These are phyloP conservation scores for Pantherophis guttatus DNA, from an alignment of 2,113 vertebrate genomes.

Conservation along the genomic window DNA sequence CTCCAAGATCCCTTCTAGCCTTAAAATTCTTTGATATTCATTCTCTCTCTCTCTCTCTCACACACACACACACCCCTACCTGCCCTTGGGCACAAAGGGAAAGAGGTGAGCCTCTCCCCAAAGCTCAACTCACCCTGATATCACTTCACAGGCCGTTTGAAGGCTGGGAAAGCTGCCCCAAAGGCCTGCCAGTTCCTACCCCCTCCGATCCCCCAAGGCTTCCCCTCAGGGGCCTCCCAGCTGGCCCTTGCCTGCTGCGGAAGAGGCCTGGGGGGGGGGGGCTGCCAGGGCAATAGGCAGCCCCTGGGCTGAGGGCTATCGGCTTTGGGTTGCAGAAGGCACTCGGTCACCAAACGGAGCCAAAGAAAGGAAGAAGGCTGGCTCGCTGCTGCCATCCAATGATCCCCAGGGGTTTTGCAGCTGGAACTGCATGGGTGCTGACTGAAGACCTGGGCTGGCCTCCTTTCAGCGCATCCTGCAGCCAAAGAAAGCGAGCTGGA, in stretches of 20 bases:
- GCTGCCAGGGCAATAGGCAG: background rate
- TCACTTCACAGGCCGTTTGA: background rate
- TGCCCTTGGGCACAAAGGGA: background rate
- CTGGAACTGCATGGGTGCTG: background rate
- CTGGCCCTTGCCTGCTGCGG: fast-evolving
- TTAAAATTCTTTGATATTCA: no score
- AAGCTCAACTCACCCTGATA: background rate
- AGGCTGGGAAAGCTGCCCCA: background rate
- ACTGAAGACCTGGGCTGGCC: fast-evolving
- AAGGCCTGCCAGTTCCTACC: background rate
- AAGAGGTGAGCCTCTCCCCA: background rate
- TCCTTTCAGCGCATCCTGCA: background rate
- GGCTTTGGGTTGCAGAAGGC: background rate
- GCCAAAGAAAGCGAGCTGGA: background rate
- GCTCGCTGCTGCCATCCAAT: background rate
- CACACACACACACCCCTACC: background rate
- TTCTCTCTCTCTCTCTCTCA: background rate
- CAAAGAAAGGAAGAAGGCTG: fast-evolving
- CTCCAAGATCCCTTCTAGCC: no score
- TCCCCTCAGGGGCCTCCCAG: no score
- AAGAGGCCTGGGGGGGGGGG: background rate
- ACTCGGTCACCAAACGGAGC: background rate
- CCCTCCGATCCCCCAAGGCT: no score
- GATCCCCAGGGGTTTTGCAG: background rate
- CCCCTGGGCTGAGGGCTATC: background rate